Percentiles rank a stretch among this genome's conserved stretches.
phyloP scores from a whole-genome alignment of 2,797 vertebrate genomes.

The Characodon lateralis region DNA sequence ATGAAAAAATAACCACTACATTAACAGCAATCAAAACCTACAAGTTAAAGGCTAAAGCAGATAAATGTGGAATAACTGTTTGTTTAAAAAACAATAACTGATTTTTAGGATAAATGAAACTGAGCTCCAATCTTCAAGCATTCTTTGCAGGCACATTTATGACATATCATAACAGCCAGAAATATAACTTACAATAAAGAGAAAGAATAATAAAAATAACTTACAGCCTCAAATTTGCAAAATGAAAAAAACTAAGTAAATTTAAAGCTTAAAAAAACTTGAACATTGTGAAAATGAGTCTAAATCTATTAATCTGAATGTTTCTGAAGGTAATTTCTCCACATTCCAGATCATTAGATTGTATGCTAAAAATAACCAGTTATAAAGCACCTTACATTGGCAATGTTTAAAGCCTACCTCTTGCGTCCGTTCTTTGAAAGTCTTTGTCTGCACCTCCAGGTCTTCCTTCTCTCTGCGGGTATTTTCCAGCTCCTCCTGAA shows the following conservation, averaged over 20 bases:
- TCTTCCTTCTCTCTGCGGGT: constrained; percentile 84
- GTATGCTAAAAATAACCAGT: not conserved
- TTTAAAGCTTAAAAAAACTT: not conserved
- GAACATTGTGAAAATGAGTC: not conserved
- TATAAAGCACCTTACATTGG: not conserved
- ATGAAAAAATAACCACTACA: not conserved
- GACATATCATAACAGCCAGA: not conserved
- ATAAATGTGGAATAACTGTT: not conserved
- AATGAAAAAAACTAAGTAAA: no score
- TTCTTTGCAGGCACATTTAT: not conserved
- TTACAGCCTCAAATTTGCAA: not conserved
- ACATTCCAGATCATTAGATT: not conserved
- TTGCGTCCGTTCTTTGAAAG: constrained; percentile 84
- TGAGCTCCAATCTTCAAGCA: not conserved
- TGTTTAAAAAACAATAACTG: not conserved
- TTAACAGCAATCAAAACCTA: not conserved
- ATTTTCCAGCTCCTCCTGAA: constrained; percentile 86
- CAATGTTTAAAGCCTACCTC: constrained; percentile 71
- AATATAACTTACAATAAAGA: not conserved
- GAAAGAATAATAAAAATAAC: not conserved
- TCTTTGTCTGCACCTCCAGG: constrained; percentile 80
- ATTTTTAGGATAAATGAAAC: not conserved
- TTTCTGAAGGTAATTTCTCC: not conserved
- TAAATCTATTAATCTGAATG: constrained; percentile 1
- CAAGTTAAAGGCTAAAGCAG: not conserved